Conservation (phyloP, 2,113 vertebrate genomes). For the Sphaerodactylus townsendi region DNA sequence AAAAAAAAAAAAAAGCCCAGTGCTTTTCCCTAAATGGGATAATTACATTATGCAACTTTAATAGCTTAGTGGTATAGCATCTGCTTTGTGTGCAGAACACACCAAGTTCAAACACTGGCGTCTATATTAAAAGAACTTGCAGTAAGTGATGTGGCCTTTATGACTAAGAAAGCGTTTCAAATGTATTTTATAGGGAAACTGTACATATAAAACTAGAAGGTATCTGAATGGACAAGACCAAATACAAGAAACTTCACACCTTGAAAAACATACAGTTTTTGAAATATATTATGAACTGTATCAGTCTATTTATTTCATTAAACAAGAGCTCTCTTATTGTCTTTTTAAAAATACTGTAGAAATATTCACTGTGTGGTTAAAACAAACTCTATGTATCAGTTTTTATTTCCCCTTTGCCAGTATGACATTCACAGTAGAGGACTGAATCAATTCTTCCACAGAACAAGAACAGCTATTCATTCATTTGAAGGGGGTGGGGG, state of each 20-base stretch:
- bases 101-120: no score
- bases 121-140: no score
- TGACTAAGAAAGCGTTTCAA: background rate
- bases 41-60: no score
- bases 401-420: background rate
- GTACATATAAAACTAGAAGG: background rate
- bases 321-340: no score
- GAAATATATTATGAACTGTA: background rate
- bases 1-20: no score
- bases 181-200: background rate
- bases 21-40: no score
- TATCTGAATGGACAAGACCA: no score
- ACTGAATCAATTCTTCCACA: background rate
- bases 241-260: background rate
- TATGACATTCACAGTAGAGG: background rate
- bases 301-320: background rate
- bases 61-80: no score
- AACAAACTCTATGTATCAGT: background rate
- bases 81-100: background rate
- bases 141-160: no score
- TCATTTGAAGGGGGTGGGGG: background rate
- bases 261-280: background rate
- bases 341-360: background rate
- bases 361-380: background rate
- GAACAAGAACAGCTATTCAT: slow-evolving; percentile 12